Percentiles rank a stretch among this genome's conserved stretches.
These are phyloP conservation scores for Dasyprocta punctata DNA, from an alignment of 2,113 vertebrate species.

Conservation along the genomic window DNA sequence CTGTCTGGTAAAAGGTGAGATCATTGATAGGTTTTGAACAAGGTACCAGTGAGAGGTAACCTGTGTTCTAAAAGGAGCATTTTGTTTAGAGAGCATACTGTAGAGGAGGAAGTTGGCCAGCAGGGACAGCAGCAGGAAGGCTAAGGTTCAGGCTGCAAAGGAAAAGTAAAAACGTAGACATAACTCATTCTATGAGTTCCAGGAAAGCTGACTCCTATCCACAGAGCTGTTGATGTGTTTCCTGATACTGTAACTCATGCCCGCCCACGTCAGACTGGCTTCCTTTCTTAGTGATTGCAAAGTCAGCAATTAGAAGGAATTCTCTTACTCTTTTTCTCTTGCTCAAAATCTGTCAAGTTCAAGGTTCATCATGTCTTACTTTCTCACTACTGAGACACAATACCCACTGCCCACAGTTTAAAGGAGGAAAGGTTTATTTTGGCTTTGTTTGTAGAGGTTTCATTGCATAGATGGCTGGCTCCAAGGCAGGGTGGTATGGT, in stretches of 20 bases:
- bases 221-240: conserved; percentile 33
- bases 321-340: conserved; percentile 31
- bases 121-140: neutral
- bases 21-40: neutral
- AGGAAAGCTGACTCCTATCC: neutral
- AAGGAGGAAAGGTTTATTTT: neutral
- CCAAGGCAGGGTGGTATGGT: neutral
- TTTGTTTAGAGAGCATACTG: neutral
- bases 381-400: neutral
- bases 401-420: neutral
- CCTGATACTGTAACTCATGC: conserved; percentile 41
- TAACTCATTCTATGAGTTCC: conserved; percentile 47
- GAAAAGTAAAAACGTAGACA: conserved; percentile 36
- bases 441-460: neutral
- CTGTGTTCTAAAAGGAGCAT: neutral
- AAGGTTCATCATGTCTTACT: neutral
- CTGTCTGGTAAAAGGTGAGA: neutral
- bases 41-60: neutral
- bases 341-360: conserved; percentile 19
- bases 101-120: neutral
- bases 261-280: neutral
- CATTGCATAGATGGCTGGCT: neutral
- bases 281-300: conserved; percentile 30
- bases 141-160: neutral
- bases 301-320: neutral